A percentile compares a stretch with the other conserved stretches of the same genome.
These are phyloP conservation scores for Ameiurus melas DNA, from an alignment of 2,113 vertebrate genomes.

Conservation along the genomic window DNA sequence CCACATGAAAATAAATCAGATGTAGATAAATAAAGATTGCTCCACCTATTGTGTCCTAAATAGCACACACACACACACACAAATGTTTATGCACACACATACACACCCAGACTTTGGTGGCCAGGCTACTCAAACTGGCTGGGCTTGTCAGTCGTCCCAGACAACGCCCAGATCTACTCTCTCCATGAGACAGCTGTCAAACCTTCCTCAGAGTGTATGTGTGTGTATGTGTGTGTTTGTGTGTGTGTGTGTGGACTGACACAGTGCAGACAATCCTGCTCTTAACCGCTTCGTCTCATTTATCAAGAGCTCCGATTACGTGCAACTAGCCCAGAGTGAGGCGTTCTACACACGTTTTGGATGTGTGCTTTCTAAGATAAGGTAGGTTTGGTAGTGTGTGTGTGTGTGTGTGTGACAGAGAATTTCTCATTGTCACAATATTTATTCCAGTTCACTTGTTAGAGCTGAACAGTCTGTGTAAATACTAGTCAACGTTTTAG, in stretches of 20 bases:
- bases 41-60: neutral
- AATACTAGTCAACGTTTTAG: neutral
- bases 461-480: neutral
- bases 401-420: neutral
- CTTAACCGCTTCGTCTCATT: constrained; percentile 3
- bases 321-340: neutral
- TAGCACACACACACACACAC: constrained; percentile 12
- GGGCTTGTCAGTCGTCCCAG: constrained; percentile 62
- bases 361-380: constrained; percentile 26
- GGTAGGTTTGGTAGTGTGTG: constrained; percentile 15
- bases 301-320: neutral
- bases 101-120: constrained; percentile 48
- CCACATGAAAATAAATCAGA: constrained; percentile 8
- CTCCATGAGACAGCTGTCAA: constrained; percentile 45
- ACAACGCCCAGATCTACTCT: constrained; percentile 45
- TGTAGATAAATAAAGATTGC: neutral
- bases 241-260: neutral
- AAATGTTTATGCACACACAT: constrained; percentile 7
- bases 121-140: constrained; percentile 65
- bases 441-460: neutral
- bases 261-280: neutral
- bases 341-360: neutral
- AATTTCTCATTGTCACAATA: neutral
- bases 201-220: constrained; percentile 29
- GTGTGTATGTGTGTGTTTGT: neutral